Evolutionary conservation across 2,797 vertebrate species (phyloP), one percentile per base, ranked within the genome.

Genomic region (Urocyon cinereoargenteus): DNA sequence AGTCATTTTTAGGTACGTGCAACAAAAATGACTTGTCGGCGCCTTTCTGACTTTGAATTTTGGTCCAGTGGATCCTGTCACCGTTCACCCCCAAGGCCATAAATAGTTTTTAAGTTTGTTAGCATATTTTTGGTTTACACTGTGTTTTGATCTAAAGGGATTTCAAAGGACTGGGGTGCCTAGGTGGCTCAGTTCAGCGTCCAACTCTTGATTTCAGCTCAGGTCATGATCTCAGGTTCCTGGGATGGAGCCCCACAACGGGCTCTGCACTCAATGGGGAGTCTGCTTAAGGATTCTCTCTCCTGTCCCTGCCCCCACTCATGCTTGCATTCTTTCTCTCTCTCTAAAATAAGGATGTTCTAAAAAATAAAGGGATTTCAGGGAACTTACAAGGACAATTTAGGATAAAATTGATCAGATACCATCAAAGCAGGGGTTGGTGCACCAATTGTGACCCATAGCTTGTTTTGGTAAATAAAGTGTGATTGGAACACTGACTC

Each of bases 1-100:
- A 99, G 94, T 99, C 99, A 49, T 99, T 99, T 97, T 97, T 99
- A 0, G 99, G 99, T 99, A 97, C 94, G 99, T 98, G 77, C 6
- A 12, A 18, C 19, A 28, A 11, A 11, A 61, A 36, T 10, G 1
- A 2, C 1, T 22, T 11, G 9, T 36, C 4, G 13, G 1, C 34
- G 1, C 24, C 9, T 40, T 26, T 34, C 59, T 34, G 26, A 34
- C 61, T 49, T n/a, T 31, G 70, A 73, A 5, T 68, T 83, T 81
- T 7, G 62, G 45, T 24, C 55, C 61, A 7, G 28, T 13, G 8
- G 36, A 22, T 70, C 70, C 34, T 26, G 79, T 81, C 16, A 5
- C 26, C 1, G 2, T 31, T 22, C 81, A 3, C 4, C 2, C 4
- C 57, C 31, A 0, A 0, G 75, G 7, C 16, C 36, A 55, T 0